phyloP scores from a whole-genome alignment of 2,113 vertebrate genomes.

The Oryzias curvinotus region DNA sequence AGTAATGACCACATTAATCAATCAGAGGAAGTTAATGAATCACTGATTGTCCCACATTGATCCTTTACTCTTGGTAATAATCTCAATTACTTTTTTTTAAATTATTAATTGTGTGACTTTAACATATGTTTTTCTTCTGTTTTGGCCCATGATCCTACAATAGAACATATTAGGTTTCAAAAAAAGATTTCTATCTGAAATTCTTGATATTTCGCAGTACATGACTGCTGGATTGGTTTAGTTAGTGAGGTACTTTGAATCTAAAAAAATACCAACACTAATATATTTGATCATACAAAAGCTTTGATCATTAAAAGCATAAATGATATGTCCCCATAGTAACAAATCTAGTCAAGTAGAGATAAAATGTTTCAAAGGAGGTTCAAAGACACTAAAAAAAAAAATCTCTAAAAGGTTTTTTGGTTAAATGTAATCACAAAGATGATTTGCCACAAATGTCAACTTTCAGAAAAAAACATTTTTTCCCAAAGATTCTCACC shows the following conservation, averaged over 20 bases:
- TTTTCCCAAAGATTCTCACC: too few species aligned
- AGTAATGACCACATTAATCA: neutral
- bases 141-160: conserved; percentile 1
- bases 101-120: neutral
- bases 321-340: conserved; percentile 28
- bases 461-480: too few species aligned
- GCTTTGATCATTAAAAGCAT: conserved; percentile 55
- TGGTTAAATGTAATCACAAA: neutral
- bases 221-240: conserved; percentile 50
- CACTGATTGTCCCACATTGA: neutral
- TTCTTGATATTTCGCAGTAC: conserved; percentile 6
- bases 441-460: too few species aligned
- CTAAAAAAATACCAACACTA: conserved; percentile 37
- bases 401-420: neutral
- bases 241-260: conserved; percentile 19
- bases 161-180: neutral
- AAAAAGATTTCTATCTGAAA: conserved; percentile 20
- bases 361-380: conserved; percentile 22
- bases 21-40: neutral
- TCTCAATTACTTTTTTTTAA: neutral
- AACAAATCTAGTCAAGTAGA: conserved; percentile 34
- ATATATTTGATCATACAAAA: conserved; percentile 20
- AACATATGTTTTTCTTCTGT: neutral
- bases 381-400: conserved; percentile 38
- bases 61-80: neutral